phyloP scores from a whole-genome alignment of 2,113 vertebrate species.

The Charina bottae region DNA sequence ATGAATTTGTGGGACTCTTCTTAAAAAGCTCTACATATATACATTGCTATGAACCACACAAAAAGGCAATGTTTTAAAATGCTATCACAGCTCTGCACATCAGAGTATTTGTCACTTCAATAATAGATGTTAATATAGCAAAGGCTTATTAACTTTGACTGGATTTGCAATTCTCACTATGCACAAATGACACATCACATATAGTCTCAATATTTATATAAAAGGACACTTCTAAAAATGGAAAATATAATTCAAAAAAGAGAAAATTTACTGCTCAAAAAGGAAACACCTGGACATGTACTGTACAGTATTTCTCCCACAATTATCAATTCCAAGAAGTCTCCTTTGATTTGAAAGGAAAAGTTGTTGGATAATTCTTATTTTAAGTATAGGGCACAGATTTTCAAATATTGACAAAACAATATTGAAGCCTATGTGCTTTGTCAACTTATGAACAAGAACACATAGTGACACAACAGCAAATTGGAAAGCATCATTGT shows the following conservation, averaged over 20 bases:
- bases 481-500: background rate
- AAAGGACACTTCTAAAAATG: background rate
- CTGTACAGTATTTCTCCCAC: background rate
- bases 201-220: background rate
- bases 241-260: too few species aligned
- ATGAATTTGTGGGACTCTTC: background rate
- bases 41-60: background rate
- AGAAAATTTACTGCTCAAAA: background rate
- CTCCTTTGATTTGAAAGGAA: constrained; percentile 15
- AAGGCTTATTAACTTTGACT: background rate
- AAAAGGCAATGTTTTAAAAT: background rate
- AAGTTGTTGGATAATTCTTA: background rate
- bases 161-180: background rate
- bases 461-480: background rate
- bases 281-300: background rate
- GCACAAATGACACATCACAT: background rate
- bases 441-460: background rate
- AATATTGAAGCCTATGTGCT: background rate
- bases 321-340: constrained; percentile 14
- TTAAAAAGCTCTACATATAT: background rate
- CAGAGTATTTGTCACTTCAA: background rate
- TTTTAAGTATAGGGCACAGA: background rate
- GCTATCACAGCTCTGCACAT: background rate
- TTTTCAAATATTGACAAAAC: background rate
- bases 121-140: background rate